Evolutionary conservation across 1,140 invertebrate genomes (phyloP), one percentile per base, ranked within the genome.

Genomic region (Chrysomallon squamiferum): DNA sequence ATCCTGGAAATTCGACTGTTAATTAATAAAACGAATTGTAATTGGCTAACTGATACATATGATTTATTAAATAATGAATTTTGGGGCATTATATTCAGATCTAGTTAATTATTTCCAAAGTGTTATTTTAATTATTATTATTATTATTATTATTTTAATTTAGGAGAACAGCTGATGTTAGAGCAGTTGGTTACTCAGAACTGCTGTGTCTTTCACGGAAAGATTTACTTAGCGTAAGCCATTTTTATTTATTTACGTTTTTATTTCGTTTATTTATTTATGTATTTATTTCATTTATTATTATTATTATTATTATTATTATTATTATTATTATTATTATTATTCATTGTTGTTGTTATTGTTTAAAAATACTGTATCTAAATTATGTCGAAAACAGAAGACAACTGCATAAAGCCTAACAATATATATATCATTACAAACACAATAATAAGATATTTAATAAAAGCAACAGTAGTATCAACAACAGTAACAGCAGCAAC

Each of bases 131-230:
- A n/a, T n/a, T n/a, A n/a, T n/a, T n/a, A n/a, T n/a, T n/a, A n/a
- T n/a, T n/a, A n/a, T n/a, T n/a, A n/a, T n/a, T n/a, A n/a, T n/a
- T n/a, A n/a, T n/a, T n/a, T n/a, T n/a, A n/a, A n/a, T 77, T 33
- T 81, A 97, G 95, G 80, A 90, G 96, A 59, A 97, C 95, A 66
- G 96, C 96, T 18, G 95, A 98, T 82, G 95, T 97, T 0, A 88
- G 94, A 66, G 96, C 95, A 1, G 94, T 97, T 7, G 95, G 95
- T 0, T 98, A 97, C 75, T 95, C 95, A 0, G 95, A 97, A 81
- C 87, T 98, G 0, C 96, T 98, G 81, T 95, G 95, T 52, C 86
- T 98, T 0, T 97, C 95, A 0, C 88, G 95, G 15, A 94, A 96
- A 85, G 95, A 97, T 77, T 94, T 97, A 0, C 83, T 97, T 30